Evolutionary conservation across 2,113 vertebrate species (phyloP), one percentile per base, ranked within the genome.

Genomic region (Corythaixoides concolor): DNA sequence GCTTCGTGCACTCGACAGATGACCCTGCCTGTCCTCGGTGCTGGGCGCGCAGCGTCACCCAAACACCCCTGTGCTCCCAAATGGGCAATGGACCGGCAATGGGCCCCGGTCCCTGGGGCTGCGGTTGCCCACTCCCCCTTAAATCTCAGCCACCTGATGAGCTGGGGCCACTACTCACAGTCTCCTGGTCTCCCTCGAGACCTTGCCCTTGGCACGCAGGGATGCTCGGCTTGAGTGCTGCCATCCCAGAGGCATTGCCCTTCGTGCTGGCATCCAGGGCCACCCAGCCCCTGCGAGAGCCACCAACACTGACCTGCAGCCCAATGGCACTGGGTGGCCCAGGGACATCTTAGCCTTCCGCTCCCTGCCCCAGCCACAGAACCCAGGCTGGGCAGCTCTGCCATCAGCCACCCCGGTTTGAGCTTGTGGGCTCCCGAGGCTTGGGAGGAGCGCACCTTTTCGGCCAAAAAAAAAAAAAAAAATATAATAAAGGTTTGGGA

Each of bases 1-100:
- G 0, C 35, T 33, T 13, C 3, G 17, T 2, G 1, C 26, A 1
- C 5, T 2, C 2, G 2, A 7, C 0, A 41, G 39, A 9, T 5
- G 56, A 56, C 5, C 22, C 37, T 7, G 5, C 56, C 53, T 10
- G 8, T 23, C 19, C 24, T 75, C 10, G 22, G 3, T 1, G 30
- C 6, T 15, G 39, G 43, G 20, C 4, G 9, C 22, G 2, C 43
- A 12, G 5, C 47, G 15, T 17, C 35, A 1, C 35, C 11, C 72
- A 9, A 9, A 39, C 8, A 6, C 39, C 27, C 3, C 11, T 2
- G 7, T 3, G 12, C 12, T 17, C 26, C 39, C 74, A 30, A 43
- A 69, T n/a, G n/a, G n/a, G n/a, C n/a, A n/a, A n/a, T n/a, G n/a
- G n/a, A n/a, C n/a, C n/a, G n/a, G n/a, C 17, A 47, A 12, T 26